phyloP scores from a whole-genome alignment of 2,888 invertebrate species.

The Masnerella sp. region DNA sequence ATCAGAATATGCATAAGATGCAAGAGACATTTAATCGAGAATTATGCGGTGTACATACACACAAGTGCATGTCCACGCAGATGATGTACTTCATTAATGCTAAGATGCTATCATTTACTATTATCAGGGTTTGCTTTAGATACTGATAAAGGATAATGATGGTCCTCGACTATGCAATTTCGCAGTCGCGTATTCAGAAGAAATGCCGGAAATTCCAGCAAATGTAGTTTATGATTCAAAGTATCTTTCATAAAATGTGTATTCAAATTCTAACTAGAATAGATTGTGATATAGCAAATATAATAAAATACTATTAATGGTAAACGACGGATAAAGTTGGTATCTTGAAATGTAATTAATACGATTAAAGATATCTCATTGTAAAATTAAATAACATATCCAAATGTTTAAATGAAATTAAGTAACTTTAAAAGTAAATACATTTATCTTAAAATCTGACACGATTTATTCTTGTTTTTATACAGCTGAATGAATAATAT shows the following conservation, averaged over 20 bases:
- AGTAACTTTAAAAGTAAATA: too few relatives aligned
- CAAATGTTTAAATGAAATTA: too few relatives aligned
- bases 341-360: too few relatives aligned
- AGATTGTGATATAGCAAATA: too few relatives aligned
- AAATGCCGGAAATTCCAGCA: slow-evolving; percentile 1
- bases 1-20: slow-evolving; percentile 1
- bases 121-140: slow-evolving; percentile 15
- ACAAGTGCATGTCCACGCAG: not conserved
- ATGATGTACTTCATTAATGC: slow-evolving; percentile 20
- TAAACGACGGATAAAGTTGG: too few relatives aligned
- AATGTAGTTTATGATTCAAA: slow-evolving; percentile 1
- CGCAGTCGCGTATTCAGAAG: slow-evolving; percentile 4
- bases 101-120: slow-evolving; percentile 16
- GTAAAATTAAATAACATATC: too few relatives aligned
- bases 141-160: slow-evolving; percentile 19
- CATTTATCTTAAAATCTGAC: too few relatives aligned
- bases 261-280: too few relatives aligned
- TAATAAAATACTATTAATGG: too few relatives aligned
- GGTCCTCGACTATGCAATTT: slow-evolving; percentile 2
- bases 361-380: too few relatives aligned
- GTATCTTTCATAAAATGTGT: not conserved
- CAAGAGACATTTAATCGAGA: slow-evolving; percentile 7
- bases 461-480: too few relatives aligned
- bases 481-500: too few relatives aligned
- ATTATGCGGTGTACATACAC: slow-evolving; percentile 3